These are phyloP conservation scores for Emydoidea blandingii DNA, from an alignment of 2,797 vertebrate genomes.

Conservation along the genomic window DNA sequence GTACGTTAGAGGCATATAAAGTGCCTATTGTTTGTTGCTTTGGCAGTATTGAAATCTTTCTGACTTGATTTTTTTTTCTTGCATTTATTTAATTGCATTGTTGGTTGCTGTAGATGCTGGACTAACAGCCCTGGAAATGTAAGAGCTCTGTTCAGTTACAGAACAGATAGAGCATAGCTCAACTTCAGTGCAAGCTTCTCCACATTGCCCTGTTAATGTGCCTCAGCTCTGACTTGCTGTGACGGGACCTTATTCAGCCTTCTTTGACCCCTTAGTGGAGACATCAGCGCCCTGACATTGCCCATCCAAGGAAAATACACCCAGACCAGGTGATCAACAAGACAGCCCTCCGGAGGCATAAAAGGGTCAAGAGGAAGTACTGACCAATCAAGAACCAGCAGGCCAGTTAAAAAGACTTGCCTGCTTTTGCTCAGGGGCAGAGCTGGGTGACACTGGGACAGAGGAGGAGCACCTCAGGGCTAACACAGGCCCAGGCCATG, in stretches of 20 bases:
- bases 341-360: background rate
- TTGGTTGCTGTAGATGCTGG: background rate
- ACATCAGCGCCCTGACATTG: background rate
- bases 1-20: background rate
- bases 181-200: background rate
- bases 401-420: background rate
- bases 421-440: background rate
- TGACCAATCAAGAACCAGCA: background rate
- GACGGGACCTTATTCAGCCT: background rate
- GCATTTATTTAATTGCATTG: background rate
- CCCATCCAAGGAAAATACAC: background rate
- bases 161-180: accelerated
- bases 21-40: background rate
- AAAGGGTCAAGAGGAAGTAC: background rate
- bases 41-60: background rate
- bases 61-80: background rate
- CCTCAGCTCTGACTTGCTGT: background rate
- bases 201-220: accelerated
- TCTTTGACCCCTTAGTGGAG: background rate
- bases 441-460: background rate
- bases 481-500: background rate
- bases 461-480: background rate
- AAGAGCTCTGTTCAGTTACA: background rate
- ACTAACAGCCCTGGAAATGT: background rate
- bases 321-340: background rate